A percentile compares a stretch with the other conserved stretches of the same genome.
Evolutionary conservation across 2,797 vertebrate species (phyloP).

Genomic region (Steatocranus sp.): DNA sequence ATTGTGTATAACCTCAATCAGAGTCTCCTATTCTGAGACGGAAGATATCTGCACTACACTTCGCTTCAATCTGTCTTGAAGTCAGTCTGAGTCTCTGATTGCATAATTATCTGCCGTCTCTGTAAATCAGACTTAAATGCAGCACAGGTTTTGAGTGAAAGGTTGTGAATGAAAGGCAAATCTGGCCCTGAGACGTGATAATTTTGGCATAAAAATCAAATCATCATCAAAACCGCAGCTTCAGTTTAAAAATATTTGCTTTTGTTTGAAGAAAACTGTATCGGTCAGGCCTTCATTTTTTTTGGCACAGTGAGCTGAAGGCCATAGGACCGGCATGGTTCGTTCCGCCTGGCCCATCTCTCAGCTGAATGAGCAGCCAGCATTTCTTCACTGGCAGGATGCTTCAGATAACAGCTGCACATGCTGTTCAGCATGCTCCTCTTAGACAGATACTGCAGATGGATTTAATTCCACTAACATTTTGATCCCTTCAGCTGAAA

Average conservation of each 20-base stretch:
- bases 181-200: background rate
- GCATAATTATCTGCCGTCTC: background rate
- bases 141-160: background rate
- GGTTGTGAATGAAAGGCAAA: background rate
- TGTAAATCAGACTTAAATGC: background rate
- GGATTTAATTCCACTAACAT: constrained; percentile 27
- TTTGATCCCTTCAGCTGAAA: constrained; percentile 26
- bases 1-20: background rate
- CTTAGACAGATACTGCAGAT: constrained; percentile 8
- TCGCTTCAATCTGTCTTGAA: background rate
- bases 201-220: background rate
- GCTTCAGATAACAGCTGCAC: constrained; percentile 41
- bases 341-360: constrained; percentile 46
- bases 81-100: constrained; percentile 8
- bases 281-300: background rate
- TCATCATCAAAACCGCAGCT: background rate
- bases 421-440: constrained; percentile 27
- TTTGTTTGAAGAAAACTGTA: background rate
- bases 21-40: background rate
- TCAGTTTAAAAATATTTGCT: background rate
- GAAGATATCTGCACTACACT: background rate
- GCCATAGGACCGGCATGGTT: constrained; percentile 13
- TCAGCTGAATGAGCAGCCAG: constrained; percentile 59
- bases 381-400: constrained; percentile 35
- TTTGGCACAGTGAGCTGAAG: constrained; percentile 28